These are phyloP conservation scores for Galeruca laticollis DNA, from an alignment of 2,888 invertebrate species.

Conservation along the genomic window DNA sequence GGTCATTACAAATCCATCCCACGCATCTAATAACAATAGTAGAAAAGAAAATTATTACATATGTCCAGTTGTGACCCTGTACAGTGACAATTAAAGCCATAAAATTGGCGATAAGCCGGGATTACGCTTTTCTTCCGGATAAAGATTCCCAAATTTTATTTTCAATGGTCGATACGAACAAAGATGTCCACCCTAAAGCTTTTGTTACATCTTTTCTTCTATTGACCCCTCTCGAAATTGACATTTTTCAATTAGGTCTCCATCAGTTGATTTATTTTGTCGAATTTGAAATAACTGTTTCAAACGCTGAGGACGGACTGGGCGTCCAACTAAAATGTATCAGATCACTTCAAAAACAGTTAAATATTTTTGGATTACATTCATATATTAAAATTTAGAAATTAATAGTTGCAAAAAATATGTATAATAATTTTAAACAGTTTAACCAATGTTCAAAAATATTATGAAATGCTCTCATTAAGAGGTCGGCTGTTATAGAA, in stretches of 20 bases:
- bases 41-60: conserved; percentile 50
- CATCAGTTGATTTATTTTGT: conserved; percentile 27
- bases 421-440: too few species aligned
- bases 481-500: too few species aligned
- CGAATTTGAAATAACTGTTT: conserved; percentile 5
- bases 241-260: conserved; percentile 33
- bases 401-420: too few species aligned
- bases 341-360: too few species aligned
- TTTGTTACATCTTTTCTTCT: conserved; percentile 34
- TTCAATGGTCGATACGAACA: conserved; percentile 42
- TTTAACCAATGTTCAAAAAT: too few species aligned
- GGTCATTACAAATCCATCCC: conserved; percentile 46
- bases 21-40: conserved; percentile 44
- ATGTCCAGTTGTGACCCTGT: conserved; percentile 48
- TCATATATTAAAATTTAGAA: too few species aligned
- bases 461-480: too few species aligned
- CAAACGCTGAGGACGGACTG: too few species aligned
- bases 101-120: conserved; percentile 58
- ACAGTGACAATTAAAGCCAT: conserved; percentile 59
- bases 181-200: conserved; percentile 45
- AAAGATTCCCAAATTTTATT: conserved; percentile 49
- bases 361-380: too few species aligned
- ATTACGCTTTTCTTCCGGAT: conserved; percentile 57
- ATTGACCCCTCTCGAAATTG: conserved; percentile 36
- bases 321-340: too few species aligned